These are phyloP conservation scores for Gonocerus acuteangulatus DNA, from an alignment of 2,888 invertebrate species.

Conservation along the genomic window DNA sequence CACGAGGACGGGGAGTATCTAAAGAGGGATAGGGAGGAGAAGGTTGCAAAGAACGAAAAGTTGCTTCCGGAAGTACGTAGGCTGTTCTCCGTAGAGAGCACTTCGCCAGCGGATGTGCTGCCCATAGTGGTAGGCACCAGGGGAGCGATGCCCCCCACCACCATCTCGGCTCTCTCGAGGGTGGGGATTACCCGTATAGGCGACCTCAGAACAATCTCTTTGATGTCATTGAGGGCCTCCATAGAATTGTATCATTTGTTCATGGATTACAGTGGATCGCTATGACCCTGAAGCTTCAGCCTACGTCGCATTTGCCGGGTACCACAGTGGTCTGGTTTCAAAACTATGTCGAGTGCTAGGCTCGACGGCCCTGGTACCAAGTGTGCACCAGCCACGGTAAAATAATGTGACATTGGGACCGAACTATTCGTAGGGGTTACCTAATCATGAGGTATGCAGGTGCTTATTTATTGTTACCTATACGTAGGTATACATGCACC, in stretches of 20 bases:
- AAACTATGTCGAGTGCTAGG: too few relatives aligned
- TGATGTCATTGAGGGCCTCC: constrained; percentile 40
- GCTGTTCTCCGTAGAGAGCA: constrained; percentile 26
- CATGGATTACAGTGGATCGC: constrained; percentile 39
- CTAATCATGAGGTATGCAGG: neutral
- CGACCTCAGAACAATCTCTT: constrained; percentile 37
- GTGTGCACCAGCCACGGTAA: too few relatives aligned
- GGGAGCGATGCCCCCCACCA: constrained; percentile 40
- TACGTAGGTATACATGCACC: too few relatives aligned
- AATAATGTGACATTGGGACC: neutral
- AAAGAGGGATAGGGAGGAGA: constrained; percentile 36
- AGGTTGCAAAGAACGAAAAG: constrained; percentile 38
- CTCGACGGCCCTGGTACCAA: too few relatives aligned
- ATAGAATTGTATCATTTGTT: constrained; percentile 40
- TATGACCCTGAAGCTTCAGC: neutral
- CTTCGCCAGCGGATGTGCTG: constrained; percentile 35
- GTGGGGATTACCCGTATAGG: constrained; percentile 36
- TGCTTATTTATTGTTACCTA: too few relatives aligned
- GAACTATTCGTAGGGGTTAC: neutral
- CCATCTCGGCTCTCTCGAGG: constrained; percentile 34
- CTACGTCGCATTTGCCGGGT: neutral
- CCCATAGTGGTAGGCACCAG: constrained; percentile 41
- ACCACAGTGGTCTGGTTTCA: too few relatives aligned
- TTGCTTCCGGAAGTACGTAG: constrained; percentile 32
- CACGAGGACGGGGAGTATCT: constrained; percentile 36